A percentile compares a stretch with the other conserved stretches of the same genome.
These are phyloP conservation scores for Chromoteleia sp. DNA, from an alignment of 2,888 invertebrate species.

Conservation along the genomic window DNA sequence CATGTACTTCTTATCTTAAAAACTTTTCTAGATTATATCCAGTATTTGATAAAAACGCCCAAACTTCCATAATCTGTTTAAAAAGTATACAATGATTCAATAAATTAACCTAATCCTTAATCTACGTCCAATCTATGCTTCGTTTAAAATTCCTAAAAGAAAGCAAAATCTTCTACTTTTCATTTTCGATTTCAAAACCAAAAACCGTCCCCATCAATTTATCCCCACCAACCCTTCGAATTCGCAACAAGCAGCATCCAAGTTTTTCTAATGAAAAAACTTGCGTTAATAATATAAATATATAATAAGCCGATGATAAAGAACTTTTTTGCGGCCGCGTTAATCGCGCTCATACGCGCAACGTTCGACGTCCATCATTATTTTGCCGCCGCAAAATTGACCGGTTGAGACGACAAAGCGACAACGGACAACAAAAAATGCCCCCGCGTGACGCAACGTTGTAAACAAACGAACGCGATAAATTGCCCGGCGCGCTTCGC, in stretches of 20 bases:
- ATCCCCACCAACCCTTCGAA: constrained; percentile 12
- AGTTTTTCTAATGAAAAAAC: constrained; percentile 15
- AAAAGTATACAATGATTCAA: no score
- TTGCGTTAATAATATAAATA: constrained; percentile 50
- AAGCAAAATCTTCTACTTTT: no score
- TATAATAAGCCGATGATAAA: constrained; percentile 56
- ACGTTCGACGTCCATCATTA: constrained; percentile 44
- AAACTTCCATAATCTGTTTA: no score
- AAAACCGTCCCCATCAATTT: no score
- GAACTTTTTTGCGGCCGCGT: constrained; percentile 49
- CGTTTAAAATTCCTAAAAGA: no score
- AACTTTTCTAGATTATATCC: no score
- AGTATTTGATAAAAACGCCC: no score
- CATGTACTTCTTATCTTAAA: no score
- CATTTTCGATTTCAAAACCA: no score
- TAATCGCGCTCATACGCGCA: constrained; percentile 44
- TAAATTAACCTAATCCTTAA: no score
- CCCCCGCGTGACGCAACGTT: constrained; percentile 13
- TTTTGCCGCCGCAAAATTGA: constrained; percentile 40
- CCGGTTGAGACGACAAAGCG: constrained; percentile 37
- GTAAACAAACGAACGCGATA: constrained; percentile 31
- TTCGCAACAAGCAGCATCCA: background rate
- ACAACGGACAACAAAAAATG: constrained; percentile 42
- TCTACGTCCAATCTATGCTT: no score
- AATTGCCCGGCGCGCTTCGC: no score